Evolutionary conservation across 2,888 invertebrate genomes (phyloP).

Genomic region (Euclidia mi): DNA sequence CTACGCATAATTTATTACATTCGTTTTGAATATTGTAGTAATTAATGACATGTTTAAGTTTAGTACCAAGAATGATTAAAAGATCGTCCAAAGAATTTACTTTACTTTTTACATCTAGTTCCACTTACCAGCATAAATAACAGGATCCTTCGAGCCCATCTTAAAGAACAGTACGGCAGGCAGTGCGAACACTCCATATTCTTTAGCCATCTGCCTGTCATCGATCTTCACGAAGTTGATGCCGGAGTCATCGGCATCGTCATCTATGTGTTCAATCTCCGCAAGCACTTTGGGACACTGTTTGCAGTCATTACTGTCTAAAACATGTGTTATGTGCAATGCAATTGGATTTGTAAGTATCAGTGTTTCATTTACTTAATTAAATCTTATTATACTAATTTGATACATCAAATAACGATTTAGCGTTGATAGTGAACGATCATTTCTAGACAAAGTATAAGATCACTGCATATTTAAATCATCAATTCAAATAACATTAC

Average conservation of each 20-base stretch:
- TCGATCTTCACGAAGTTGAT: conserved; percentile 98
- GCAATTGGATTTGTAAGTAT: conserved; percentile 71
- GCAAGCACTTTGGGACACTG: conserved; percentile 96
- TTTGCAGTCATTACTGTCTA: conserved; percentile 98
- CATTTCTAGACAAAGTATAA: too few relatives aligned
- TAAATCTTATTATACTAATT: neutral
- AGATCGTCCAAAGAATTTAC: too few relatives aligned
- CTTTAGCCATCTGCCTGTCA: conserved; percentile 96
- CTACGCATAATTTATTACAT: too few relatives aligned
- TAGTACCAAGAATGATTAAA: too few relatives aligned
- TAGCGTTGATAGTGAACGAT: too few relatives aligned
- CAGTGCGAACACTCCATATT: conserved; percentile 96
- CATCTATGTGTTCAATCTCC: conserved; percentile 98
- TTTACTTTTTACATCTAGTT: too few relatives aligned
- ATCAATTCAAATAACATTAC: too few relatives aligned
- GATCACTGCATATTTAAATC: too few relatives aligned
- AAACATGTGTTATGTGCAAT: conserved; percentile 89
- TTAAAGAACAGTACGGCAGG: conserved; percentile 98
- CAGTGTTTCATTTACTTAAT: conserved; percentile 22
- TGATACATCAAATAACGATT: too few relatives aligned
- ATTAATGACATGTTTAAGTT: too few relatives aligned
- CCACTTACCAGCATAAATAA: conserved; percentile 95
- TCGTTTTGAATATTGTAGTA: too few relatives aligned
- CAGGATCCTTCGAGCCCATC: conserved; percentile 96
- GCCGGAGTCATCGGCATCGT: conserved; percentile 96